Evolutionary conservation across 1,140 invertebrate species (phyloP), one percentile per base, ranked within the genome.

Genomic region (Lordiphosa mommai): DNA sequence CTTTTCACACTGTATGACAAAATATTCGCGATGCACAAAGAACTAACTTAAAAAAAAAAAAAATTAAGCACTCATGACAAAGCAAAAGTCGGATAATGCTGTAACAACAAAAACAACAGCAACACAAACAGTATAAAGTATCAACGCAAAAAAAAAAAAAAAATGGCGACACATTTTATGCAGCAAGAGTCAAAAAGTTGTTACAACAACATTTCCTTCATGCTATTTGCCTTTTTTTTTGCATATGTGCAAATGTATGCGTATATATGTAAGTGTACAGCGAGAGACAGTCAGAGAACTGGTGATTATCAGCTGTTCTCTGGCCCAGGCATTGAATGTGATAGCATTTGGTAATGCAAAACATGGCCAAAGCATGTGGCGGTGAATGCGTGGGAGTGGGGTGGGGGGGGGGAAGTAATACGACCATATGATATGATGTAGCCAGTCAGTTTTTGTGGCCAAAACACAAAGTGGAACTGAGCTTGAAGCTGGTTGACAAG

Each of bases 21-120:
- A 41, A 38, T n/a, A n/a, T n/a, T n/a, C n/a, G n/a, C n/a, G n/a
- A n/a, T n/a, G n/a, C n/a, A n/a, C n/a, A n/a, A n/a, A n/a, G n/a
- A n/a, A n/a, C n/a, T n/a, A n/a, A n/a, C n/a, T n/a, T n/a, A n/a
- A 32, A 13, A 23, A 17, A 37, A 40, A 40, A 46, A 52, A 69
- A 37, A 37, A 41, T 49, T 71, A 77, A 71, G 73, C 55, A 63
- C 67, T 51, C 61, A 58, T 72, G 57, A 77, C 63, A 77, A 76
- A 77, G 56, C 67, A 48, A 74, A 77, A 77, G 69, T 56, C 73
- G 67, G 73, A 76, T 76, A 77, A 76, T 72, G 48, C 61, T 46
- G 49, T 77, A 57, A 57, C 37, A 76, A 34, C 49, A 37, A 33
- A 40, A 69, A 43, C 36, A 30, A 20, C 33, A 65, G 30, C 12